Conservation (phyloP, 2,113 vertebrate species). For the Gallinago media region DNA sequence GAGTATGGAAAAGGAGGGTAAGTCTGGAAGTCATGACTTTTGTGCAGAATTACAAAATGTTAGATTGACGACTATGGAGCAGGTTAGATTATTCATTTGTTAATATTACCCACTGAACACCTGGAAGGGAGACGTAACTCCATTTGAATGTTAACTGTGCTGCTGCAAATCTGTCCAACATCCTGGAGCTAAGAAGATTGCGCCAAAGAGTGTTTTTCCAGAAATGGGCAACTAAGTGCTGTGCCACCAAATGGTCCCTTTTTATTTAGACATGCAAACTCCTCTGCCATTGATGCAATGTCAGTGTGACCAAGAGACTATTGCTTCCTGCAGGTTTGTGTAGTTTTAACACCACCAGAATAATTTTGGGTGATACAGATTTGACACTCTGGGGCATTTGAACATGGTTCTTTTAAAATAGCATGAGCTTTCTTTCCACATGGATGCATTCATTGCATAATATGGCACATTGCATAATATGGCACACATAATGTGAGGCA, state of each 20-base stretch:
- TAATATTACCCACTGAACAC: neutral
- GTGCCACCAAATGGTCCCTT: neutral
- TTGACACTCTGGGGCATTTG: neutral
- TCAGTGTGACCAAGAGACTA: accelerated
- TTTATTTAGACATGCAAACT: neutral
- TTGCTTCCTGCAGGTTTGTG: neutral
- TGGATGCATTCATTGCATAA: constrained; percentile 7
- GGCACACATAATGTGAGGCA: neutral
- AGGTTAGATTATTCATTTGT: neutral
- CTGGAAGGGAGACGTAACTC: neutral
- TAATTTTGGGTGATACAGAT: neutral
- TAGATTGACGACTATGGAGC: neutral
- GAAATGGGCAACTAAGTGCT: neutral
- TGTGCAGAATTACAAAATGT: neutral
- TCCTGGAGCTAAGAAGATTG: neutral
- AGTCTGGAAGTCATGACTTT: neutral
- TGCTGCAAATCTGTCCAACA: neutral
- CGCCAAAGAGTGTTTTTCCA: neutral
- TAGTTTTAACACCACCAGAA: neutral
- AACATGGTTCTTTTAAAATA: constrained; percentile 14
- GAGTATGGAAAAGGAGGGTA: neutral
- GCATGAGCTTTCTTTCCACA: constrained; percentile 13
- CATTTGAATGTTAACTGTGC: neutral
- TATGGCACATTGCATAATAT: neutral
- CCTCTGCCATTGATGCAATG: neutral